Evolutionary conservation across 1,140 invertebrate species (phyloP), one percentile per base, ranked within the genome.

Genomic region (Mylabris phalerata): DNA sequence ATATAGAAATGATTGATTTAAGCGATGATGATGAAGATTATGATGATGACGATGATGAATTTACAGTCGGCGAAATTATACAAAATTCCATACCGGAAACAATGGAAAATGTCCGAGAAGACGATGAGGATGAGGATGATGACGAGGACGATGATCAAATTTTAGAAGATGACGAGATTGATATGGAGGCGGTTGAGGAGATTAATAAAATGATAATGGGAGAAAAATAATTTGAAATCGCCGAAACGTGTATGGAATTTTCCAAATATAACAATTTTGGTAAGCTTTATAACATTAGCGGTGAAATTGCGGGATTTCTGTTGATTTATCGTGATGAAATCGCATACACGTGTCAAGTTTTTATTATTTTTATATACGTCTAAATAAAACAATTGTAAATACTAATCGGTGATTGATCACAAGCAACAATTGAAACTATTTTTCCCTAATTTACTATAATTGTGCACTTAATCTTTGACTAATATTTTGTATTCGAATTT

Each of bases 401-500:
- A 19, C 19, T 19, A 19, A 19, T 19, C 19, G 19, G 19, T 19
- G 19, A 19, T 19, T 19, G 19, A 19, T 19, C 19, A 19, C 19
- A 19, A 19, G 19, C 19, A 19, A 19, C 19, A 19, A 19, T 19
- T 19, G 19, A 19, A 19, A 19, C 19, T 19, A 19, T 19, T 19
- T 19, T 2, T 19, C 19, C 19, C 19, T 19, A 19, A 32, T 32
- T 32, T 32, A 32, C 32, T 56, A 61, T 39, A 42, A 47, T 50
- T 68, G 64, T 48, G 60, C 61, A 54, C 66, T 65, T 40, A 73
- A 66, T 49, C 70, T 62, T 58, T 70, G 68, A 49, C 70, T 72
- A 62, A 74, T 69, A 67, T 67, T 73, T 43, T 72, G 61, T 7
- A 73, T 69, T 38, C 72, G 66, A 26, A 56, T 47, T 56, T 67